phyloP scores from a whole-genome alignment of 2,888 invertebrate species.

The Malthinus seriepunctatus region DNA sequence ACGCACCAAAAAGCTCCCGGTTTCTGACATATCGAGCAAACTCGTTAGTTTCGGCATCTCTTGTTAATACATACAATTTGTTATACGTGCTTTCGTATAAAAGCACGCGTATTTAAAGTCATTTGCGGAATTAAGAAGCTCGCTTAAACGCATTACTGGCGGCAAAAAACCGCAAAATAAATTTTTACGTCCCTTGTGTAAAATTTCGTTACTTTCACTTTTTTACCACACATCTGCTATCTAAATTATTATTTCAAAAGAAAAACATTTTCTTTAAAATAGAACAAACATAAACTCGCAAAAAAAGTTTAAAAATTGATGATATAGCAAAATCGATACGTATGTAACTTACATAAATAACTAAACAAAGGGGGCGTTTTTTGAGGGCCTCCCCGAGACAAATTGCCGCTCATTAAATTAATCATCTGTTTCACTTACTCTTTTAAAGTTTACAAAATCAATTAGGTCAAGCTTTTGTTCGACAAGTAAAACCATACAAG shows the following conservation, averaged over 20 bases:
- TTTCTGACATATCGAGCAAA: constrained; percentile 38
- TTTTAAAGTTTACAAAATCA: too few species aligned
- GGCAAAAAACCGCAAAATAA: constrained; percentile 2
- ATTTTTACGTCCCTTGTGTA: constrained; percentile 8
- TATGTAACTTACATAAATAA: too few species aligned
- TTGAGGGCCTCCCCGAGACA: too few species aligned
- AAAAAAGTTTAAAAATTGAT: too few species aligned
- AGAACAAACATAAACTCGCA: too few species aligned
- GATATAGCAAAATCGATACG: too few species aligned
- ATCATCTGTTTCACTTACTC: too few species aligned
- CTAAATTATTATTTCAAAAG: constrained; percentile 1
- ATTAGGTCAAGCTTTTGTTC: too few species aligned
- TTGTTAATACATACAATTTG: constrained; percentile 29
- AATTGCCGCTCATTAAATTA: too few species aligned
- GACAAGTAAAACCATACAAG: too few species aligned
- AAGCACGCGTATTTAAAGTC: constrained; percentile 27
- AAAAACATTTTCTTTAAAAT: too few species aligned
- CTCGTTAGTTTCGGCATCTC: constrained; percentile 23
- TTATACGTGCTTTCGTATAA: constrained; percentile 24
- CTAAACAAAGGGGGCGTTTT: too few species aligned
- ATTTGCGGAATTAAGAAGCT: constrained; percentile 25
- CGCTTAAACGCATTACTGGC: constrained; percentile 23
- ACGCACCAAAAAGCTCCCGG: constrained; percentile 39
- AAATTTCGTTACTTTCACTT: constrained; percentile 7
- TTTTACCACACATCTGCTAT: constrained; percentile 5